These are phyloP conservation scores for Malurus melanocephalus DNA, from an alignment of 2,113 vertebrate genomes.

Conservation along the genomic window DNA sequence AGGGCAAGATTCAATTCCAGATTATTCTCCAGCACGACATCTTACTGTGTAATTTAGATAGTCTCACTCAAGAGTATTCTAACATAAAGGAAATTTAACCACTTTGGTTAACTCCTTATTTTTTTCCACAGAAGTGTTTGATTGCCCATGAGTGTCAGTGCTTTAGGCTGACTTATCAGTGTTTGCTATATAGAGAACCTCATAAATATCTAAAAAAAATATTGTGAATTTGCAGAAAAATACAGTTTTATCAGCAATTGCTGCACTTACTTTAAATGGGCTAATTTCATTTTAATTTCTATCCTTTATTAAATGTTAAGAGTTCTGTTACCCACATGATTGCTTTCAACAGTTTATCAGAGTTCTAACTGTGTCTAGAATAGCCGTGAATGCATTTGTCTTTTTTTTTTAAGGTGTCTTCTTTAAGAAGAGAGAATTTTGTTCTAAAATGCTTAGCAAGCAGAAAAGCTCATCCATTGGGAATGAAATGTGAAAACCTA, in stretches of 20 bases:
- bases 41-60: neutral
- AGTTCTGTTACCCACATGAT: neutral
- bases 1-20: neutral
- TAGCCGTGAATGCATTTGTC: neutral
- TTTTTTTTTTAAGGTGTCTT: neutral
- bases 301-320: conserved; percentile 7
- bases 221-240: conserved; percentile 5
- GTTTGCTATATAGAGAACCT: neutral
- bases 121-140: neutral
- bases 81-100: neutral
- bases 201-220: neutral
- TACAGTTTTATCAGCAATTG: neutral
- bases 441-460: neutral
- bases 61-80: neutral
- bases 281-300: neutral
- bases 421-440: neutral
- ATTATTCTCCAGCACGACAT: neutral
- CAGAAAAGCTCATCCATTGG: neutral
- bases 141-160: neutral
- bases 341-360: neutral
- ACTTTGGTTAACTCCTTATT: neutral
- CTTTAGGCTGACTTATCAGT: neutral
- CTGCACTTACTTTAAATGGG: neutral
- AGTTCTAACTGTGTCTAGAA: neutral
- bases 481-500: neutral